Base-by-base conservation (phyloP, 2,113 vertebrate genomes). In the Symphodus melops region DNA sequence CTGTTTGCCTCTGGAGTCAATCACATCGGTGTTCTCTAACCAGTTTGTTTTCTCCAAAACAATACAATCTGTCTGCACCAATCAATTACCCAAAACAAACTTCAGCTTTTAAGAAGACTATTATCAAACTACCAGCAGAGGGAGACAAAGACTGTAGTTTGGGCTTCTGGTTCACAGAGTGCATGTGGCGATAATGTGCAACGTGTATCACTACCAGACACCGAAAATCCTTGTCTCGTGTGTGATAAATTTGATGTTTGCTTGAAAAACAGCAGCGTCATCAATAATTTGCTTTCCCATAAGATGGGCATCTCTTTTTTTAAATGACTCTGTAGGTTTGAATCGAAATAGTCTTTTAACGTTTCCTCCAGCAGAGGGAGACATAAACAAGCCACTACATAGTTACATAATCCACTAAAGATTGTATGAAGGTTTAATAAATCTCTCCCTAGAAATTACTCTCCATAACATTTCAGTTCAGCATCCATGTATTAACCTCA, bases 61-160 rank as follows among this genome's bases (percentile, higher is more conserved):
- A 33, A 33, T 33, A 33, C 3, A 33, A 33, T 33, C 28, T 33
- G 28, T 33, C 28, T 33, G 28, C 28, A 33, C 28, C 28, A 4
- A 33, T 33, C 28, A 33, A 33, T 33, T 5, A 1, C 28, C 28
- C 4, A 33, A 33, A 33, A 33, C 4, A 5, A 6, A 33, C 1
- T 33, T 33, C 28, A 33, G 3, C 28, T 33, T 33, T 33, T 33
- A 5, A 5, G 16, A 17, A 48, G 14, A 7, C 46, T 61, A 28
- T 10, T 1, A 11, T 10, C 2, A 25, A 53, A 16, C 5, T 19
- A 55, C 53, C 89, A 85, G 42, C 57, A 88, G 86, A 65, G 83
- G 85, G 86, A 75, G 82, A 68, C 89, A 87, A 2, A 87, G 78
- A 80, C 75, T 49, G 28, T 16, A 21, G 19, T 5, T 65, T 58